Evolutionary conservation across 2,113 vertebrate genomes (phyloP).

Genomic region (Xenus cinereus): DNA sequence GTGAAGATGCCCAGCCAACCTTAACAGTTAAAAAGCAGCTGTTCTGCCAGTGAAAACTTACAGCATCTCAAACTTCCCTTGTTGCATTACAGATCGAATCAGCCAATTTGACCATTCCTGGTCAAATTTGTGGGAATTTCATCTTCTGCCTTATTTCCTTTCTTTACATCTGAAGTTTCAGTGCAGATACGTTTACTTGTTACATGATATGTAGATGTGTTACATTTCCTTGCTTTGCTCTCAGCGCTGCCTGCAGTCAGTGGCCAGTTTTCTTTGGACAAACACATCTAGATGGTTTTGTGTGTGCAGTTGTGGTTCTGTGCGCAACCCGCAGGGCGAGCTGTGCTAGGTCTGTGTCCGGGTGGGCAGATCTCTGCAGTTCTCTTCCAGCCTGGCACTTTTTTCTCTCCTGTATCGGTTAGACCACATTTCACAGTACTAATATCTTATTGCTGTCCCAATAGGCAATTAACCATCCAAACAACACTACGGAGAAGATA

Average conservation of each 20-base stretch:
- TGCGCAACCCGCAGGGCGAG: neutral
- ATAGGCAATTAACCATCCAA: accelerated
- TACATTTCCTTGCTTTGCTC: neutral
- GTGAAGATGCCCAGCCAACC: neutral
- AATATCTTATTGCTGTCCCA: neutral
- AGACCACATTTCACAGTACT: neutral
- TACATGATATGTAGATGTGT: accelerated
- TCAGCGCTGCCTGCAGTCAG: neutral
- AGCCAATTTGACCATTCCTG: neutral
- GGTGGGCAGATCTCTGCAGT: neutral
- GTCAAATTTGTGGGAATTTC: neutral
- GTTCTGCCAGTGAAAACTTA: neutral
- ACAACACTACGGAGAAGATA: neutral
- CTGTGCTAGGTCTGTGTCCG: neutral
- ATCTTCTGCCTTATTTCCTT: neutral
- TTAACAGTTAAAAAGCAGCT: neutral
- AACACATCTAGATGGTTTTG: neutral
- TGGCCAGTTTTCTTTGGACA: neutral
- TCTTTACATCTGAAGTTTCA: neutral
- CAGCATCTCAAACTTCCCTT: neutral
- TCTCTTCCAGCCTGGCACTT: neutral
- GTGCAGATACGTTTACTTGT: neutral
- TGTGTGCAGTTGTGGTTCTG: neutral
- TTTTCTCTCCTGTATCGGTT: accelerated
- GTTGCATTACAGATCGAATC: neutral